Base-by-base conservation (phyloP, 2,113 vertebrate genomes). In the Diphyllodes magnificus region DNA sequence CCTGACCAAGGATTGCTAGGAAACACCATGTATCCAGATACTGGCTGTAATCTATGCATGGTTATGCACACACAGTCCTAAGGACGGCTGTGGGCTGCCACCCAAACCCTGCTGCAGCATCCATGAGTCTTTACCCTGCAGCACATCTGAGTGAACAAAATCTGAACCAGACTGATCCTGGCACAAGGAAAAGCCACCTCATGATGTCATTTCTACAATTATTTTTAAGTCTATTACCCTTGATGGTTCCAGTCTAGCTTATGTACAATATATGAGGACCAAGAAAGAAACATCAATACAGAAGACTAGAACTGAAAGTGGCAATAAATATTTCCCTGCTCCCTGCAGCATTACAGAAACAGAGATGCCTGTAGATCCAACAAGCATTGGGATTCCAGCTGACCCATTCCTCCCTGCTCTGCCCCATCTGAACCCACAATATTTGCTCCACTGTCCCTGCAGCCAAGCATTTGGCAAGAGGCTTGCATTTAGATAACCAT, bases 101-200 rank as follows among this genome's bases (percentile, higher is more conserved):
- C 12, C 23, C 47, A 87, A 72, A 65, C 7, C 14, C n/a, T 5
- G 1, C 31, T 73, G 57, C 45, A 61, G 22, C 1, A 3, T 7
- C 47, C 25, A 13, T 0, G 5, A 63, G 30, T 23, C 44, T 59
- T 13, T 25, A 54, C 47, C 7, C 56, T 56, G 33, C 24, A 63
- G 69, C 44, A 47, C 5, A 49, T 23, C 27, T 40, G 31, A 44
- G 10, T 19, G 82, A 87, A 68, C 2, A 15, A 88, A 79, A 76
- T 75, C 35, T 57, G 23, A 88, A 49, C 53, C 51, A 66, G 30
- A 72, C 37, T 60, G 40, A 92, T 30, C 37, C 65, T 42, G 37
- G 59, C 27, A 87, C 47, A 90, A 75, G 14, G 42, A 93, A 95
- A 90, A 90, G 40, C 23, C 72, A 61, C 31, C 27, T 92, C 73